Percentiles rank a stretch among this genome's conserved stretches.
Evolutionary conservation across 2,113 vertebrate genomes (phyloP).

Genomic region (Geococcyx californianus): DNA sequence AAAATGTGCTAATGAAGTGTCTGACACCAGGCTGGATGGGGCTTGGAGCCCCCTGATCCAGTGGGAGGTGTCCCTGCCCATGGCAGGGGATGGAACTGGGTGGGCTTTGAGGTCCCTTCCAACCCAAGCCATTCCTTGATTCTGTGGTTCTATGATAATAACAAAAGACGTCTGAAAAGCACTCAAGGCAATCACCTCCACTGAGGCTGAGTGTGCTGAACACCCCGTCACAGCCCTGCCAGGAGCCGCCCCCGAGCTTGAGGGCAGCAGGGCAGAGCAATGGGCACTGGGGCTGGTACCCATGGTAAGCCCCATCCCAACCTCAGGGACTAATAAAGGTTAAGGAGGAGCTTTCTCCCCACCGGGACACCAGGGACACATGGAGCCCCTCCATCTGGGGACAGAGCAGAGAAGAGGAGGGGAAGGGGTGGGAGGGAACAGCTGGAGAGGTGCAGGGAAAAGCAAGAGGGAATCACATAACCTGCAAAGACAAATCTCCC

Average conservation of each 20-base stretch:
- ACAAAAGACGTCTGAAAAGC: background rate
- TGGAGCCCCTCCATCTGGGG: background rate
- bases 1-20: background rate
- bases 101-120: too few species aligned
- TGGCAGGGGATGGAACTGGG: too few species aligned
- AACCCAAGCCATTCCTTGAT: too few species aligned
- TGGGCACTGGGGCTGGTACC: fast-evolving
- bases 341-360: fast-evolving
- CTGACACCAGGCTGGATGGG: too few species aligned
- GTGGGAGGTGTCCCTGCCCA: too few species aligned
- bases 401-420: background rate
- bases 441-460: background rate
- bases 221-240: background rate
- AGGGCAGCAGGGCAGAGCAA: background rate
- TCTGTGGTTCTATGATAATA: too few species aligned
- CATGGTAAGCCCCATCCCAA: fast-evolving
- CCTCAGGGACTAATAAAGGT: too few species aligned
- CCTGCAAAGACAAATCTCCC: background rate
- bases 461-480: background rate
- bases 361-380: background rate
- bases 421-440: background rate
- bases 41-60: too few species aligned
- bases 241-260: background rate
- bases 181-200: fast-evolving
- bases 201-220: background rate